Evolutionary conservation across 1,140 invertebrate species (phyloP), one percentile per base, ranked within the genome.

Genomic region (Drosophila willistoni): DNA sequence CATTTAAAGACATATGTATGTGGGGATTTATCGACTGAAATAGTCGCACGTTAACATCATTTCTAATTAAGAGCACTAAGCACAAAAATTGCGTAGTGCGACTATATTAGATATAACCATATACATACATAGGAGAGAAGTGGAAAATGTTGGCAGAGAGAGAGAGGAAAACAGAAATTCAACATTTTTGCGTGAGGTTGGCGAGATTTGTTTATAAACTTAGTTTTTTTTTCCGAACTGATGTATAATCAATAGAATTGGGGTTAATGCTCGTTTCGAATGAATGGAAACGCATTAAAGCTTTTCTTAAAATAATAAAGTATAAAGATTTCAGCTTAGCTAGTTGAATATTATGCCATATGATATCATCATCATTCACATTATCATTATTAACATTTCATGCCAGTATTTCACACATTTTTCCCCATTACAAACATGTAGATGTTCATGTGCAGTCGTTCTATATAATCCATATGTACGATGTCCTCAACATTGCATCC

Each of bases 191-290:
- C n/a, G 29, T 57, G 55, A 57, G 55, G 55, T 36, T 9, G 55
- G 1, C 55, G 55, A 36, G 33, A 36, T 14, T 19, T 14, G 14
- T 10, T 59, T 59, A 17, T 59, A n/a, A n/a, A n/a, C n/a, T n/a
- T n/a, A n/a, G n/a, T n/a, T n/a, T n/a, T n/a, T n/a, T n/a, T n/a
- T n/a, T n/a, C n/a, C n/a, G 14, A 14, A 39, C 56, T 59, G 33
- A 59, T 5, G 34, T 59, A 59, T 59, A 36, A 59, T 59, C 56
- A 33, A 33, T 36, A 33, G 33, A 59, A 36, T 25, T 59, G 56
- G 29, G 56, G 56, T 59, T 59, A 59, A 59, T 59, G 56, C 33
- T 47, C 44, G 44, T 19, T 47, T 47, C 17, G 19, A 47, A 47
- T 47, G 44, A 47, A 47, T 47, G 44, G 17, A 47, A 19, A 47